Percentiles rank a stretch among this genome's conserved stretches.
Evolutionary conservation across 2,797 vertebrate species (phyloP).

Genomic region (Phataginus tetradactyla): DNA sequence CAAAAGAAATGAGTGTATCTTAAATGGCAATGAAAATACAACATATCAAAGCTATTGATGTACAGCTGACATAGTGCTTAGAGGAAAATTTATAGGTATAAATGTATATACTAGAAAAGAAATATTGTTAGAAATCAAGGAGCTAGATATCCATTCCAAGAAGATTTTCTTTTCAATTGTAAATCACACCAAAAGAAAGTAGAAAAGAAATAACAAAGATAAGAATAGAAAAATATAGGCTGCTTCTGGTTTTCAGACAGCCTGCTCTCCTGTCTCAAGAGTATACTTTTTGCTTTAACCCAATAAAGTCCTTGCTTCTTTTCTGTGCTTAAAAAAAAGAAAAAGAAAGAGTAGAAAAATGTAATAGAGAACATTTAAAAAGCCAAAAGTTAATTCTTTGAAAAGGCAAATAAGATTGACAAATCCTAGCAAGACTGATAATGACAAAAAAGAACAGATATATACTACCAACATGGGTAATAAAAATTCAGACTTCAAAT

Average conservation of each 20-base stretch:
- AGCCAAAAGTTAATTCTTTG: not conserved
- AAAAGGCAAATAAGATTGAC: not conserved
- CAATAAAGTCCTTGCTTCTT: too few relatives aligned
- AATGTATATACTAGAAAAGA: too few relatives aligned
- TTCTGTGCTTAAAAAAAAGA: too few relatives aligned
- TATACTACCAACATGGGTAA: fast-evolving
- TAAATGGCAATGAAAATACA: not conserved
- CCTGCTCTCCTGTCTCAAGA: too few relatives aligned
- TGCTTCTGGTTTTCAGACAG: too few relatives aligned
- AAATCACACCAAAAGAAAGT: not conserved
- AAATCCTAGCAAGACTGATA: not conserved
- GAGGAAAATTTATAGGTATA: not conserved
- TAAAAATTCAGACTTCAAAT: fast-evolving
- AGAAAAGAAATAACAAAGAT: not conserved
- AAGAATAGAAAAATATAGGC: not conserved
- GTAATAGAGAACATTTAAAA: not conserved
- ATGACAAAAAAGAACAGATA: not conserved
- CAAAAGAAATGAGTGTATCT: not conserved
- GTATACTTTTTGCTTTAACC: too few relatives aligned
- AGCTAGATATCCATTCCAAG: not conserved
- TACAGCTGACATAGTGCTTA: not conserved
- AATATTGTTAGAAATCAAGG: not conserved
- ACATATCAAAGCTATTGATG: not conserved
- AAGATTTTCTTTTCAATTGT: not conserved
- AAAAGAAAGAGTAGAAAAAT: not conserved